Evolutionary conservation across 2,888 invertebrate species (phyloP).

Genomic region (Callosobruchus maculatus): DNA sequence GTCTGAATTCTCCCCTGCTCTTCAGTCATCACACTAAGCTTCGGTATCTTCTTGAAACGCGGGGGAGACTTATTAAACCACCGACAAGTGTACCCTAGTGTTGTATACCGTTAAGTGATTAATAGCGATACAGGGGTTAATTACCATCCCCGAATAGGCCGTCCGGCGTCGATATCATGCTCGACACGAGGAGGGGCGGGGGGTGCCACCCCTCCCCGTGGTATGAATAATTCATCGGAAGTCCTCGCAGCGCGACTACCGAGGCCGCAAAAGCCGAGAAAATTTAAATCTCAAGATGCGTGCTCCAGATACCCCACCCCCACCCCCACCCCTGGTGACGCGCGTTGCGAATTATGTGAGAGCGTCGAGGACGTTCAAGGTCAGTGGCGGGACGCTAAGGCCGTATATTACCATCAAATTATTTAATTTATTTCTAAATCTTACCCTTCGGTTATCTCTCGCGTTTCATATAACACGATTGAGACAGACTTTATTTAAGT

Average conservation of each 20-base stretch:
- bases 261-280: conserved; percentile 25
- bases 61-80: not conserved
- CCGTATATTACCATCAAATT: too few species aligned
- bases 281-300: conserved; percentile 46
- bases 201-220: too few species aligned
- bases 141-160: conserved; percentile 39
- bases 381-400: not conserved
- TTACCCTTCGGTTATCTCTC: too few species aligned
- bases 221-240: conserved; percentile 43
- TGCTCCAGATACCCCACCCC: conserved; percentile 30
- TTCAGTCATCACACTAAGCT: not conserved
- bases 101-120: conserved; percentile 38
- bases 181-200: too few species aligned
- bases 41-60: not conserved
- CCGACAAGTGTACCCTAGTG: not conserved
- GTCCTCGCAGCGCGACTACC: not conserved
- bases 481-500: too few species aligned
- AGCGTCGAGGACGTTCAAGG: not conserved
- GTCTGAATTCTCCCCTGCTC: too few species aligned
- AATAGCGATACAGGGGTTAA: conserved; percentile 41
- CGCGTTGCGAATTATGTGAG: conserved; percentile 27
- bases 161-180: conserved; percentile 36
- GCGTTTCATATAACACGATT: too few species aligned
- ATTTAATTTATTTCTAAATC: too few species aligned
- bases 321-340: conserved; percentile 27